A percentile compares a stretch with the other conserved stretches of the same genome.
Conservation (phyloP, 2,797 vertebrate species). For the Xenentodon cancila region DNA sequence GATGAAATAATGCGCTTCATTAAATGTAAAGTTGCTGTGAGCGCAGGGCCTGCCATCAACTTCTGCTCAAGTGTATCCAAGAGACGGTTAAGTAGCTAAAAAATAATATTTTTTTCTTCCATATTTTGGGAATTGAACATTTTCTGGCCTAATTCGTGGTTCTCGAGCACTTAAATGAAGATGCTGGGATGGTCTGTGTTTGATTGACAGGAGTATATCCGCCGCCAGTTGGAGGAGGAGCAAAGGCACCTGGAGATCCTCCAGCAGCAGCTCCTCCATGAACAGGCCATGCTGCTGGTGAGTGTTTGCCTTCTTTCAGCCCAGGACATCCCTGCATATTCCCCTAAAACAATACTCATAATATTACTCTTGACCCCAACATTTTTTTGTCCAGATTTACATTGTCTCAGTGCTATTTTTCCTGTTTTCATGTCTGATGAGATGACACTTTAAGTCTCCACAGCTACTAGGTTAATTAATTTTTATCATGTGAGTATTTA, state of each 20-base stretch:
- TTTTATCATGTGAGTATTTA: conserved; percentile 17
- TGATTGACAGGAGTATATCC: conserved; percentile 96
- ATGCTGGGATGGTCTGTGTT: conserved; percentile 36
- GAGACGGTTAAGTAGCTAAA: too few relatives aligned
- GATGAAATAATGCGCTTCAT: too few relatives aligned
- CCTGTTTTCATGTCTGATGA: conserved; percentile 6
- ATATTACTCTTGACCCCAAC: too few relatives aligned
- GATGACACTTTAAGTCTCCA: conserved; percentile 6
- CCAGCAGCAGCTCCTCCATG: conserved; percentile 98
- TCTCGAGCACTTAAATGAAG: neutral
- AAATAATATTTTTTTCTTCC: too few relatives aligned
- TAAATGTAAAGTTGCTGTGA: too few relatives aligned
- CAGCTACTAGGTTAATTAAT: conserved; percentile 20
- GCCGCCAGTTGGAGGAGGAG: conserved; percentile 98
- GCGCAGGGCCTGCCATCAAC: too few relatives aligned
- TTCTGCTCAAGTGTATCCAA: too few relatives aligned
- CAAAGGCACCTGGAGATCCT: conserved; percentile 98
- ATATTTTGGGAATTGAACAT: too few relatives aligned
- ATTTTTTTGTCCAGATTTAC: neutral
- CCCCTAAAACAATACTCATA: neutral
- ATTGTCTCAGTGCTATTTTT: conserved; percentile 24
- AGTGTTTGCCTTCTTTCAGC: conserved; percentile 52
- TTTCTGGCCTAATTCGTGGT: too few relatives aligned
- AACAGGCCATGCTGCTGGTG: conserved; percentile 99
- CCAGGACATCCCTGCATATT: neutral